A percentile compares a stretch with the other conserved stretches of the same genome.
These are phyloP conservation scores for Dichetophora obliterata DNA, from an alignment of 2,888 invertebrate species.

Conservation along the genomic window DNA sequence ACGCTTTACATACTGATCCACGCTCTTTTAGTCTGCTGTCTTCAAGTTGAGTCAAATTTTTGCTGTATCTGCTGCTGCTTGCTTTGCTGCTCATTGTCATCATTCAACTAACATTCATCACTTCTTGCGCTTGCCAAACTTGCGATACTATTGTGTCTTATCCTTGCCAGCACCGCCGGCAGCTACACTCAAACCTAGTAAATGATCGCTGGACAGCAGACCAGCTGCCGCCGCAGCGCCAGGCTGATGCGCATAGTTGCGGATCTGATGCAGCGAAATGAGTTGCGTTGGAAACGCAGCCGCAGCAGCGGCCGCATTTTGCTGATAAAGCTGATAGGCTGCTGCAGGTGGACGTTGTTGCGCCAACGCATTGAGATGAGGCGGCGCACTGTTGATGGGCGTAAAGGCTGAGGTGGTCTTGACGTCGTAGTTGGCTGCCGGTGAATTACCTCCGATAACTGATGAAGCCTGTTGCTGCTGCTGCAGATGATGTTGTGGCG, in stretches of 20 bases:
- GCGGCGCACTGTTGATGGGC: slow-evolving; percentile 88
- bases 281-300: slow-evolving; percentile 90
- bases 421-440: slow-evolving; percentile 58
- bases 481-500: slow-evolving; percentile 63
- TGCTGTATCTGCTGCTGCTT: neutral
- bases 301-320: slow-evolving; percentile 72
- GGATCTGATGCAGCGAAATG: slow-evolving; percentile 95
- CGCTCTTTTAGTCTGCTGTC: too few species aligned
- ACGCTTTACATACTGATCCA: too few species aligned
- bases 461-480: slow-evolving; percentile 57
- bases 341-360: slow-evolving; percentile 71
- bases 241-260: slow-evolving; percentile 95
- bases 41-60: too few species aligned
- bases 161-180: slow-evolving; percentile 63
- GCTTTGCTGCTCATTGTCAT: slow-evolving; percentile 1
- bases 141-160: slow-evolving; percentile 67
- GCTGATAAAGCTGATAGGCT: slow-evolving; percentile 86
- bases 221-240: slow-evolving; percentile 69
- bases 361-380: slow-evolving; percentile 75
- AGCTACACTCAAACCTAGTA: slow-evolving; percentile 71
- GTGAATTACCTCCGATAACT: slow-evolving; percentile 56
- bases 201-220: slow-evolving; percentile 77
- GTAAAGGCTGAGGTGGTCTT: slow-evolving; percentile 89
- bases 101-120: neutral
- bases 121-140: neutral